Percentiles rank a stretch among this genome's conserved stretches.
Evolutionary conservation across 2,888 invertebrate species (phyloP).

Genomic region (Crepidodera aurea): DNA sequence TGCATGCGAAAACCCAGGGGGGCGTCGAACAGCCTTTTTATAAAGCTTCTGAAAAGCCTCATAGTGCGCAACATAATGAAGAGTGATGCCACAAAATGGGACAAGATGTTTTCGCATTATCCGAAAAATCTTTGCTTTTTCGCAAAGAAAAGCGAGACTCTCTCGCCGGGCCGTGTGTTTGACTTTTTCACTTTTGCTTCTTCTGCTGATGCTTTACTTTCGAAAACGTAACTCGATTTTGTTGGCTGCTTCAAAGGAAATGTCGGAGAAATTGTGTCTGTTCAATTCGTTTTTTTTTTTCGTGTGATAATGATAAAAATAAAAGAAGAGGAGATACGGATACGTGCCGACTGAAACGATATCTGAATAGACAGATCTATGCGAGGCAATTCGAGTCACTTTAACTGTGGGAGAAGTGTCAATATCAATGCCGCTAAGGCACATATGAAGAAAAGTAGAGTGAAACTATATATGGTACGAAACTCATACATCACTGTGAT

Average conservation of each 20-base stretch:
- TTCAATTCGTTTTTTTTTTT: conserved; percentile 21
- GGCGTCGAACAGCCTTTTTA: conserved; percentile 41
- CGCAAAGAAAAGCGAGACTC: conserved; percentile 23
- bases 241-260: conserved; percentile 34
- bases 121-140: conserved; percentile 34
- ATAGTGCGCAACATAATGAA: conserved; percentile 47
- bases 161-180: conserved; percentile 20
- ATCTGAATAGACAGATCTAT: not conserved
- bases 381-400: not conserved
- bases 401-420: too few species aligned
- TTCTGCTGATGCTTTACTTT: conserved; percentile 19
- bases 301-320: conserved; percentile 24
- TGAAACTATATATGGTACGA: too few species aligned
- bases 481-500: too few species aligned
- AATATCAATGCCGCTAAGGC: too few species aligned
- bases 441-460: too few species aligned
- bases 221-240: conserved; percentile 35
- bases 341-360: not conserved
- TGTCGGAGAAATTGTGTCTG: conserved; percentile 26
- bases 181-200: conserved; percentile 37
- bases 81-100: conserved; percentile 50
- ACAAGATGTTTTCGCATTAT: conserved; percentile 48
- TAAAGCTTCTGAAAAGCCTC: conserved; percentile 45
- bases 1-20: conserved; percentile 42
- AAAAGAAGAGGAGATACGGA: not conserved